Evolutionary conservation across 2,888 invertebrate genomes (phyloP), one percentile per base, ranked within the genome.

Genomic region (Celastrina argiolus): DNA sequence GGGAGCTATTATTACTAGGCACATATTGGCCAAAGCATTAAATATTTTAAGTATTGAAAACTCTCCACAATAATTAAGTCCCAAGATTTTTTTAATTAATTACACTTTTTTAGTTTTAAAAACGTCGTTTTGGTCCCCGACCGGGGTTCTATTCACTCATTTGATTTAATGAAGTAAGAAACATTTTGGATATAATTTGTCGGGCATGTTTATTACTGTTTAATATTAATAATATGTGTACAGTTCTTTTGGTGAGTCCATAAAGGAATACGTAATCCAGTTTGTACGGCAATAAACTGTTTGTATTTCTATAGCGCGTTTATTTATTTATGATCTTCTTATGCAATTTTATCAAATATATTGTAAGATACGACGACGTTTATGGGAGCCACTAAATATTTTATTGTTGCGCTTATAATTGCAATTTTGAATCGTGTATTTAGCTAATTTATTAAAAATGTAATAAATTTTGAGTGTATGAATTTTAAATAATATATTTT

Each of bases 161-260:
- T 61, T 61, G 61, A 61, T 61, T 61, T 61, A 61, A 61, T 61
- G 36, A 61, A 61, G 36, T 61, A 61, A 39, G 39, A 36, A 61
- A 61, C 34, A 61, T 36, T 22, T 61, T 36, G 22, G 22, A 36
- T 61, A 39, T 61, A 61, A 61, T 61, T 61, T 39, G 61, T 61
- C 22, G 12, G 61, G 39, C 61, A 61, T 61, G 22, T 61, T 61
- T 61, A 61, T 61, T 61, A 36, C 34, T 61, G 61, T 39, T 59
- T 59, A 59, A 61, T 61, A 61, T 61, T 61, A 61, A 61, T 61
- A 61, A 22, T 22, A 36, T 6, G 22, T 61, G 61, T 61, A 61
- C 39, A n/a, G 36, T 39, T 61, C 36, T 61, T 61, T 36, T 12
- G 12, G 34, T 59, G 59, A 12, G 36, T 22, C 51, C 51, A 51